These are phyloP conservation scores for Oxytorus armatus DNA, from an alignment of 2,888 invertebrate species.

Conservation along the genomic window DNA sequence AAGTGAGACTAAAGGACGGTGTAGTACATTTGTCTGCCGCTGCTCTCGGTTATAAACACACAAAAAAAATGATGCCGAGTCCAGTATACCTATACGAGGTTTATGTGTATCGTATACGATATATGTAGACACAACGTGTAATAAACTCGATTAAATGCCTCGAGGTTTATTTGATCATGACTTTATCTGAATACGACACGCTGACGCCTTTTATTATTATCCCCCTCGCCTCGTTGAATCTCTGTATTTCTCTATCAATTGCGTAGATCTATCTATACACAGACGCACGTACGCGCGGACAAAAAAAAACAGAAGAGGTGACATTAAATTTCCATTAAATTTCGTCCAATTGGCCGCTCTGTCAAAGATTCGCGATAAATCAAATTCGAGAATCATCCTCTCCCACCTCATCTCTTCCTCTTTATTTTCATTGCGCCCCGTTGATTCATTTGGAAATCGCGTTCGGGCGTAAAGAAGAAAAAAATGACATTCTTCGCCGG, in stretches of 20 bases:
- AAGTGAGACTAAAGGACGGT: no score
- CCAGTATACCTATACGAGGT: not conserved
- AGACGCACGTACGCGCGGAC: not conserved
- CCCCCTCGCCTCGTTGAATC: conserved; percentile 35
- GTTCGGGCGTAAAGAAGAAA: no score
- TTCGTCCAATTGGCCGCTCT: no score
- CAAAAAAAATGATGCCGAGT: not conserved
- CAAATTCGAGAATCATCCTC: conserved; percentile 12
- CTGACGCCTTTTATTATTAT: conserved; percentile 57
- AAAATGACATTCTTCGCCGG: no score
- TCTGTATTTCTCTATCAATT: conserved; percentile 29
- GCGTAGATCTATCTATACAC: no score
- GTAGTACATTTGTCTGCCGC: no score
- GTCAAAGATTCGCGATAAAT: conserved; percentile 5
- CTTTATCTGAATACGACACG: conserved; percentile 63
- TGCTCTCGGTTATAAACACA: conserved; percentile 6
- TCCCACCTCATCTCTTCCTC: not conserved
- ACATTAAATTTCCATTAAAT: no score
- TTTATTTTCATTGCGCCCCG: no score
- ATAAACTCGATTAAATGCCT: conserved; percentile 56
- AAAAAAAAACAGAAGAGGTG: not conserved
- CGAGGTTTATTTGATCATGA: conserved; percentile 56
- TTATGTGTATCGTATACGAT: conserved; percentile 6
- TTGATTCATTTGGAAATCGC: conserved; percentile 10
- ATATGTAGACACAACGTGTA: conserved; percentile 17